Evolutionary conservation across 2,797 vertebrate genomes (phyloP).

Genomic region (Numenius phaeopus): DNA sequence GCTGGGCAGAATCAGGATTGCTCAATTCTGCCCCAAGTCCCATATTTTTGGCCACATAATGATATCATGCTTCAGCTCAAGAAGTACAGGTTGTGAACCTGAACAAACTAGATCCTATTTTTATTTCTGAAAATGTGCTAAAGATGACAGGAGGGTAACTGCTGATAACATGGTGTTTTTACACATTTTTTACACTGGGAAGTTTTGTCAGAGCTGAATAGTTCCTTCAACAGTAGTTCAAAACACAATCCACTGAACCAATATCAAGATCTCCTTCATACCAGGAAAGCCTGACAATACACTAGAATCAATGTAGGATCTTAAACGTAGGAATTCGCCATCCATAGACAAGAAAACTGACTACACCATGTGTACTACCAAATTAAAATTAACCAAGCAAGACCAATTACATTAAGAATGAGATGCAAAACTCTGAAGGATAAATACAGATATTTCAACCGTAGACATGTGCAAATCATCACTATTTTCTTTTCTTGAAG

Average conservation of each 20-base stretch:
- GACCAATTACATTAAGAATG: not conserved
- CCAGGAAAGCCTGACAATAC: not conserved
- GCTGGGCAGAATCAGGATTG: not conserved
- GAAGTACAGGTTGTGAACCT: not conserved
- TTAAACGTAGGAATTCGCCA: not conserved
- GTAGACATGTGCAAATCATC: not conserved
- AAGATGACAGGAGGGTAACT: not conserved
- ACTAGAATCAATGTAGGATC: not conserved
- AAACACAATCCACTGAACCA: not conserved
- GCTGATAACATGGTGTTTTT: not conserved
- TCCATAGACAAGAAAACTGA: not conserved
- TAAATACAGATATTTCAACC: not conserved
- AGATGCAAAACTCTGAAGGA: not conserved
- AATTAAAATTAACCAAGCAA: slow-evolving; percentile 38
- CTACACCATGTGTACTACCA: not conserved
- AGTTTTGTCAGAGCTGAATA: not conserved
- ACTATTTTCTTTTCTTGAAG: not conserved
- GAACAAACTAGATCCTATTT: not conserved
- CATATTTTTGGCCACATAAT: fast-evolving
- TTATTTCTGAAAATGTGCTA: not conserved
- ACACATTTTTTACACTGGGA: not conserved
- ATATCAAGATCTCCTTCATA: not conserved
- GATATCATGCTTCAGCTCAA: not conserved
- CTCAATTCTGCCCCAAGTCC: not conserved
- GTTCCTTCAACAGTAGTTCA: not conserved